Base-by-base conservation (phyloP, 2,113 vertebrate genomes). In the Triplophysa tibetana region DNA sequence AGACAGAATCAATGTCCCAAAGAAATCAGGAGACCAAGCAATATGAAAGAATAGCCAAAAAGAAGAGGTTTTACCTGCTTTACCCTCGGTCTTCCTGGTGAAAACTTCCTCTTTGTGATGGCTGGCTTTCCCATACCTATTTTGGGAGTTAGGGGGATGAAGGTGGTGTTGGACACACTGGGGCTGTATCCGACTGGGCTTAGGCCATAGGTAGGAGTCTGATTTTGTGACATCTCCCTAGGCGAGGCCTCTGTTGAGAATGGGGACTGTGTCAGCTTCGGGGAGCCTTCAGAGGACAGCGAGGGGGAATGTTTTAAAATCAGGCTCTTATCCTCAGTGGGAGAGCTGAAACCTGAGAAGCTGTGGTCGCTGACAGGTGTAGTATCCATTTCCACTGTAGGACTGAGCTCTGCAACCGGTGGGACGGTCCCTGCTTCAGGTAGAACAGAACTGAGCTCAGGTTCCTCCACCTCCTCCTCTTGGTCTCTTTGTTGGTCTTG, bases 41-140 rank as follows among this genome's bases (percentile, higher is more conserved):
- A 4, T 16, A 77, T 23, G 52, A 70, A 17, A 43, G n/a, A 74
- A 17, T 13, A 19, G 21, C 16, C 58, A 54, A 23, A 80, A 78
- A 84, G 76, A 16, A 64, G 6, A 0, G 66, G 33, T 13, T 82
- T 88, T 91, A 99, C 98, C 96, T 98, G 97, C 91, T 94, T 96
- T 65, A 95, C 94, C 60, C 96, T 88, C 45, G 95, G 95, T 85
- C 97, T 93, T 26, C 96, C 97, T 0, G 98, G 96, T 68, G 97
- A 99, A 87, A 99, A 99, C 84, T 97, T 99, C 89, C 98, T 95
- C 89, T 98, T 99, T 77, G 96, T 93, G 89, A 99, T 99, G 88
- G 97, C 96, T 0, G 98, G 98, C 82, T 99, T 99, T 0, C 98
- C 98, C 98, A 99, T 99, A 77, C 98, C 97, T 0, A 99, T 99